Evolutionary conservation across 2,888 invertebrate genomes (phyloP).

Genomic region (Pterobdella sp.): DNA sequence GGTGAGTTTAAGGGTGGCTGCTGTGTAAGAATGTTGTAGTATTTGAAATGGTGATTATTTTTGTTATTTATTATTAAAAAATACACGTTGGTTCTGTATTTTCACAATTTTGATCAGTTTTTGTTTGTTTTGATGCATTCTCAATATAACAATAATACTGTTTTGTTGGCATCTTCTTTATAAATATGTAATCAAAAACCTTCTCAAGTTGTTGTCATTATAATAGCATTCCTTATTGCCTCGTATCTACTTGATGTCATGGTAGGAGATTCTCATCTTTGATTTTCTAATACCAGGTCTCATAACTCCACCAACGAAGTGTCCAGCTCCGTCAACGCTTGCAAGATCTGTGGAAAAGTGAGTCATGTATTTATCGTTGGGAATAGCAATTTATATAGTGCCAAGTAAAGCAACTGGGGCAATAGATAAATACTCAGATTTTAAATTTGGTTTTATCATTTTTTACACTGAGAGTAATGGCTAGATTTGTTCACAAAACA

Average conservation of each 20-base stretch:
- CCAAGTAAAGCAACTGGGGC: background rate
- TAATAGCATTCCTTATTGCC: background rate
- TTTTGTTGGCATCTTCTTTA: too few relatives aligned
- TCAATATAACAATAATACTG: too few relatives aligned
- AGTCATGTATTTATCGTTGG: background rate
- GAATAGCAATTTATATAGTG: background rate
- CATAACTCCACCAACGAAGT: slow-evolving; percentile 56
- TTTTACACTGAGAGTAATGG: too few relatives aligned
- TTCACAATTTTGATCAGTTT: too few relatives aligned
- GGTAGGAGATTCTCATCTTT: background rate
- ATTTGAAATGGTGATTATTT: background rate
- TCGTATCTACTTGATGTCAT: background rate
- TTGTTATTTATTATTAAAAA: too few relatives aligned
- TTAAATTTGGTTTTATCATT: too few relatives aligned
- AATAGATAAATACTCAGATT: too few relatives aligned
- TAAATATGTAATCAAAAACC: background rate
- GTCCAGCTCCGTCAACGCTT: slow-evolving; percentile 52
- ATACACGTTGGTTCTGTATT: too few relatives aligned
- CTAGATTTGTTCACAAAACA: too few relatives aligned
- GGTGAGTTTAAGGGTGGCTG: background rate
- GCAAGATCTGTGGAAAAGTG: slow-evolving; percentile 62
- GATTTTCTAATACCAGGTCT: slow-evolving; percentile 3
- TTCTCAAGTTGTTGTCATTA: too few relatives aligned
- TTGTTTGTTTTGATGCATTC: too few relatives aligned
- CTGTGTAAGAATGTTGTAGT: background rate